Base-by-base conservation (phyloP, 2,888 invertebrate genomes). In the Onthophagus sagittarius region DNA sequence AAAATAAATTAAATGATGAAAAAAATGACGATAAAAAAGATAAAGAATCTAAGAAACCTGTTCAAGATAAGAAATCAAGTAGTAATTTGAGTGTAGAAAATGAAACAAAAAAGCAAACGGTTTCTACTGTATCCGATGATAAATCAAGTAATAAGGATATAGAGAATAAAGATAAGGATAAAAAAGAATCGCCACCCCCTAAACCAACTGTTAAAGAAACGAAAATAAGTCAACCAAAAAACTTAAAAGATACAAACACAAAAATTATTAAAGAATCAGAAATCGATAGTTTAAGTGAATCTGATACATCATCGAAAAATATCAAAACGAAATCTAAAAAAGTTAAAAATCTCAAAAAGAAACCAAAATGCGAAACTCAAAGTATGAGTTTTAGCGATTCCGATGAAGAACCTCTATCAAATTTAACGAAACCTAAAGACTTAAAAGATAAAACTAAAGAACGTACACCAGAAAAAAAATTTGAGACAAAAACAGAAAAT, bases 391-490 rank as follows among this genome's bases (percentile, higher is more conserved):
- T 89, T 74, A 89, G 88, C 78, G 90, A 90, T 80, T 91, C 90
- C 0, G 91, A 91, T 78, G 91, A 91, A 79, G 91, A 91, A 80
- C 90, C 90, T 7, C 79, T 91, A 71, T 89, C 89, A 15, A 88
- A 90, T 79, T 83, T 90, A 23, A 86, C 86, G 84, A 72, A 75
- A 69, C 33, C 69, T 0, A 75, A 74, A 63, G 74, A 70, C 2
- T 23, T 53, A 4, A 63, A 72, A 71, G 32, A 15, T 33, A 63
- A 71, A 23, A 14, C 15, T 11, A 9, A 14, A 11, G 64, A 69
- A 23, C n/a, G 13, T 78, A 79, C 67, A 63, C 71, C n/a, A 74
- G 71, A 77, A 76, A 75, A 73, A 53, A 75, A 75, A 73, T 73
- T 71, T 53, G 69, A 74, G 13, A 74, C 72, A 64, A 73, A 76